Conservation (phyloP, 1,140 invertebrate genomes). For the Pachypeltis micranthus region DNA sequence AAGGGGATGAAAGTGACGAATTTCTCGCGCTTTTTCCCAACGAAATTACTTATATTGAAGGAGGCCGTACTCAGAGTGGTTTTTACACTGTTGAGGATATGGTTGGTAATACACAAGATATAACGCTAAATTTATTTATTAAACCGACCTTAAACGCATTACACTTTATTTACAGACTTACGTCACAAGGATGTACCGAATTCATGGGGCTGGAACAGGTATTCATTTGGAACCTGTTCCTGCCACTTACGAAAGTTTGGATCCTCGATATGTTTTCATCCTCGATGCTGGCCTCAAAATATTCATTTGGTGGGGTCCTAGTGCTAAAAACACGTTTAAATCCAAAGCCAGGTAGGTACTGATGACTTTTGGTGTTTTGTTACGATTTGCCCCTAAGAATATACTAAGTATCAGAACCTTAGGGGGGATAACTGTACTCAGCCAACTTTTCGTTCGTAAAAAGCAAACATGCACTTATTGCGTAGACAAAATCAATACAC, state of each 20-base stretch:
- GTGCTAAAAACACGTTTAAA: conserved; percentile 86
- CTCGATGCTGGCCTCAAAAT: conserved; percentile 79
- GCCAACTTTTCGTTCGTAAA: too few relatives aligned
- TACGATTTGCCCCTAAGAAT: too few relatives aligned
- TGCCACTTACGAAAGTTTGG: conserved; percentile 55
- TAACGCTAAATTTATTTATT: conserved; percentile 10
- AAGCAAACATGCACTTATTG: too few relatives aligned
- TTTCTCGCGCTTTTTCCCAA: conserved; percentile 87
- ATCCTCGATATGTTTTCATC: conserved; percentile 85
- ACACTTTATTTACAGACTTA: conserved; percentile 49
- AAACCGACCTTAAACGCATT: conserved; percentile 1
- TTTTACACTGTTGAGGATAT: conserved; percentile 96
- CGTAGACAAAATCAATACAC: too few relatives aligned
- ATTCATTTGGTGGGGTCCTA: conserved; percentile 86
- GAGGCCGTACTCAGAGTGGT: conserved; percentile 88
- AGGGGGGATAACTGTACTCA: too few relatives aligned
- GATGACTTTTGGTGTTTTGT: too few relatives aligned
- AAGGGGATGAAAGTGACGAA: conserved; percentile 90
- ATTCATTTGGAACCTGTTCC: conserved; percentile 87
- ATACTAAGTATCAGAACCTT: too few relatives aligned
- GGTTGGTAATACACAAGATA: conserved; percentile 37
- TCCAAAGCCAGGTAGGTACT: conserved; percentile 76
- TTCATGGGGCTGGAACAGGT: conserved; percentile 73
- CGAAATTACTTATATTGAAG: conserved; percentile 92
- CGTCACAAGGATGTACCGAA: conserved; percentile 72